Evolutionary conservation across 2,113 vertebrate genomes (phyloP), one percentile per base, ranked within the genome.

Genomic region (Lasiurus borealis): DNA sequence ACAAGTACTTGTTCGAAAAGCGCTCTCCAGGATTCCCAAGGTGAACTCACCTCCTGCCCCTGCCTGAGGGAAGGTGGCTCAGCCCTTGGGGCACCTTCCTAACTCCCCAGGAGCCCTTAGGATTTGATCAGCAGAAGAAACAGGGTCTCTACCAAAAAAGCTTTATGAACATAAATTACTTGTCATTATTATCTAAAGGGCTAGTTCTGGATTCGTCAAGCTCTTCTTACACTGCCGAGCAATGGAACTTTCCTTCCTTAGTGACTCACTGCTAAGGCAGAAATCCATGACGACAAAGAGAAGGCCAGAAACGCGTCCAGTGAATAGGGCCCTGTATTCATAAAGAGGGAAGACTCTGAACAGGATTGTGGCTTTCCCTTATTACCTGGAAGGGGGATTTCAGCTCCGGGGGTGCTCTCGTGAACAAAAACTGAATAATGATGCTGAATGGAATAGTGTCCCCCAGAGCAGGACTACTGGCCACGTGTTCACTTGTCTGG

Each of bases 301-400:
- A 40, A 46, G 34, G 50, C 59, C 29, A 34, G 25, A 16, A 25
- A 6, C 31, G 7, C 72, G 2, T 14, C 50, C 18, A 25, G 34
- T 19, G 68, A 73, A 75, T 5, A 29, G 72, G 10, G 18, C 46
- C 75, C 25, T 0, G 8, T 19, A 5, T 16, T 54, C 27, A 27
- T 1, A 59, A 48, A 62, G 9, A 34, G 21, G 69, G 68, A 64
- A 48, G 77, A 34, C 8, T 21, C 40, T 0, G 0, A 21, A 54
- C 64, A 78, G 9, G 23, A 59, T 85, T 87, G 88, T n/a, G 18
- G 4, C 14, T 78, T 95, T 23, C 76, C 62, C 25, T 76, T 27
- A 18, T 97, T 98, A 98, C 99, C 99, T 99, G 99, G 98, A 99
- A 99, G 57, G 99, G 99, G 21, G 99, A 99, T 97, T 99, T 99